Base-by-base conservation (phyloP, 1,140 invertebrate species). In the Cylas formicarius region DNA sequence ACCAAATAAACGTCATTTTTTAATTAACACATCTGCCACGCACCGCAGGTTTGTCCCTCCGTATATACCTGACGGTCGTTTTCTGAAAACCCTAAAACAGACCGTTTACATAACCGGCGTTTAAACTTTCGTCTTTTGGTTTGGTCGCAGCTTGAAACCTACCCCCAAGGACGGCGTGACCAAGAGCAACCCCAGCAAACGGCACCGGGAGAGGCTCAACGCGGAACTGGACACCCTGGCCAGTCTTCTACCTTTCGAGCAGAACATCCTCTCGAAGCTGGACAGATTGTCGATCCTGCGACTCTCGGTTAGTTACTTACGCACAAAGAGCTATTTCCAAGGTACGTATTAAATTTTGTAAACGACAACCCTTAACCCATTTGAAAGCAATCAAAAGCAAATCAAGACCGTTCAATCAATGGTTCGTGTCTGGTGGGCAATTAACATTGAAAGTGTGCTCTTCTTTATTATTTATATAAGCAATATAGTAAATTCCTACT, bases 281-380 rank as follows among this genome's bases (percentile, higher is more conserved):
- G 96, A 99, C 73, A 82, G 97, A 60, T 82, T 99, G 16, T 96
- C 92, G 60, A 97, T 99, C 56, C 78, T 99, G 40, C 76, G 96
- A 60, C 81, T 99, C 39, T 94, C 92, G 36, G 96, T 99, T 68
- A 94, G 90, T 71, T 99, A 97, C 69, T 81, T 99, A 50, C 77
- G 94, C 50, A 98, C 94, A 57, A 99, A 99, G 75, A 95, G 90
- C 70, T 97, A 97, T 74, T 98, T 98, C 74, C 92, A 97, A 89
- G 90, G 95, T 97, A 70, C 50, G 42, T 28, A 14, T 21, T 33
- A 26, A 26, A 26, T 26, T n/a, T 26, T 8, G 24, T 8, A 26
- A n/a, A n/a, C 24, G 24, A n/a, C n/a, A n/a, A n/a, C n/a, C n/a
- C n/a, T n/a, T n/a, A n/a, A n/a, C n/a, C n/a, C n/a, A n/a, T n/a